Evolutionary conservation across 2,113 vertebrate species (phyloP).

Genomic region (Ardeotis arabs): DNA sequence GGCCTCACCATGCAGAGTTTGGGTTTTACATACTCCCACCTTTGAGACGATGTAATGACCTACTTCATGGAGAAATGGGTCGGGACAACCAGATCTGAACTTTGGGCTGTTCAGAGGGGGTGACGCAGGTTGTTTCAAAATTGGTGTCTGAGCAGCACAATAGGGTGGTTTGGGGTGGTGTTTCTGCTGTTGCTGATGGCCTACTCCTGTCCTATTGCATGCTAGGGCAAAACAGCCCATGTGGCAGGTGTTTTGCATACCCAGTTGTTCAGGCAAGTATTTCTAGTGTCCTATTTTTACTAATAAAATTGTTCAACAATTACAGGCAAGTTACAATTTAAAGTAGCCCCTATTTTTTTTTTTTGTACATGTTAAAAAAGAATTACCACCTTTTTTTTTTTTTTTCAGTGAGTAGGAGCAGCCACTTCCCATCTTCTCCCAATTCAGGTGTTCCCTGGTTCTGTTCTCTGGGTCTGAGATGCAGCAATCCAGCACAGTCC

Average conservation of each 20-base stretch:
- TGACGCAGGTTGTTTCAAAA: fast-evolving
- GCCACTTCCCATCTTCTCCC: neutral
- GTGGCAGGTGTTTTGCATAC: no score
- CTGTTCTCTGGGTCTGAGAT: neutral
- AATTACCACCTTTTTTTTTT: neutral
- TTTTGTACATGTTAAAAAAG: neutral
- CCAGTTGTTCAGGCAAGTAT: neutral
- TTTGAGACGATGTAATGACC: fast-evolving
- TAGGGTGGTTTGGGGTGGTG: fast-evolving
- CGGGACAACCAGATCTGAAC: fast-evolving
- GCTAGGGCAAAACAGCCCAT: fast-evolving
- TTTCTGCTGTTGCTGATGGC: neutral
- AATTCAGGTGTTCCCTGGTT: neutral
- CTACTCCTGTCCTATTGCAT: fast-evolving
- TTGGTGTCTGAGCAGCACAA: fast-evolving
- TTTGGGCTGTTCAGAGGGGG: neutral
- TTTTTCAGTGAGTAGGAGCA: neutral
- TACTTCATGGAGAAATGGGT: no score
- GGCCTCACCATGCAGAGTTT: fast-evolving
- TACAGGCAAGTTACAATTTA: neutral
- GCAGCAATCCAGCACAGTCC: fast-evolving
- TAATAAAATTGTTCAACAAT: neutral
- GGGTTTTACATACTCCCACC: fast-evolving
- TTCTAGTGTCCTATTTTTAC: neutral
- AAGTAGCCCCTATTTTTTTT: fast-evolving